Conservation (phyloP, 2,113 vertebrate genomes). For the Limanda limanda region DNA sequence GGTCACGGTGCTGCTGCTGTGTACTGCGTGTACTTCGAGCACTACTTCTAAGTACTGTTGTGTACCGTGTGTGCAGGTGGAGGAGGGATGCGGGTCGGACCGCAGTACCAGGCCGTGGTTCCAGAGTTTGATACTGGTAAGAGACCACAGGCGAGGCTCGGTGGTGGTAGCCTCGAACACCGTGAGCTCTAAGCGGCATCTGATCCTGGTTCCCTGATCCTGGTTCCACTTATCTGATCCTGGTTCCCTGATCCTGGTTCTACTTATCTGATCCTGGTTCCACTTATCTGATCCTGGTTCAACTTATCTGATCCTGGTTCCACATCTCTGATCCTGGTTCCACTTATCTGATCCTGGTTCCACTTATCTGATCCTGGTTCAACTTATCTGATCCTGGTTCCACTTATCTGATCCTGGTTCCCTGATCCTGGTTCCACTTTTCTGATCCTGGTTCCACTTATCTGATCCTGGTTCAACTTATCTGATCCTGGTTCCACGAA, state of each 20-base stretch:
- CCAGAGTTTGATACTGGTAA: conserved; percentile 93
- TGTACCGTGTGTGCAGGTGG: conserved; percentile 80
- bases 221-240: too few relatives aligned
- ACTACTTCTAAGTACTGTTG: neutral
- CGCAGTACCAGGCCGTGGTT: conserved; percentile 92
- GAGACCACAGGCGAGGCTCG: conserved; percentile 24
- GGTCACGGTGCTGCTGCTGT: conserved; percentile 11
- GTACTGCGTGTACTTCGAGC: neutral
- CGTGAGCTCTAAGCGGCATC: neutral
- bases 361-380: too few relatives aligned
- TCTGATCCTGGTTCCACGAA: too few relatives aligned
- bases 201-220: too few relatives aligned
- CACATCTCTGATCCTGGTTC: too few relatives aligned
- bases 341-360: neutral
- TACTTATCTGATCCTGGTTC: neutral
- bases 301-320: too few relatives aligned
- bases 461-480: too few relatives aligned
- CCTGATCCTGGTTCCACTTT: too few relatives aligned
- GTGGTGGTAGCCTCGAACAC: conserved; percentile 71
- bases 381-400: too few relatives aligned
- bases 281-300: neutral
- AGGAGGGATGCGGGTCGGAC: conserved; percentile 92
- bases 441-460: too few relatives aligned
- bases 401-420: too few relatives aligned
- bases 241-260: too few relatives aligned